These are phyloP conservation scores for Chrysemys picta DNA, from an alignment of 2,113 vertebrate genomes.

Conservation along the genomic window DNA sequence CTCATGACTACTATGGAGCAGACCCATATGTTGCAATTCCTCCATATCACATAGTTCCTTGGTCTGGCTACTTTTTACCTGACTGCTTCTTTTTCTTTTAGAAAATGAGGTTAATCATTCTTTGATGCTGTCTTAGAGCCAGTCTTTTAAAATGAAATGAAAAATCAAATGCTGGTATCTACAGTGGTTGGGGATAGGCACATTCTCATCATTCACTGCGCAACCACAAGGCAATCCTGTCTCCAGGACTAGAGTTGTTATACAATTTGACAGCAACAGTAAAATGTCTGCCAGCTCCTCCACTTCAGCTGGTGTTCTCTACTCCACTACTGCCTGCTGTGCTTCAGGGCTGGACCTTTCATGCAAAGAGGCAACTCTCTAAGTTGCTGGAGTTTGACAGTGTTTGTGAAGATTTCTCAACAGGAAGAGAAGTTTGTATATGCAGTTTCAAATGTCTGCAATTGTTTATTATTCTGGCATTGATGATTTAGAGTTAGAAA, in stretches of 20 bases:
- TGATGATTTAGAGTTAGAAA: not conserved
- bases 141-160: not conserved
- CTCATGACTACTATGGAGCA: not conserved
- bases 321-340: not conserved
- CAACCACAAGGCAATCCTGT: not conserved
- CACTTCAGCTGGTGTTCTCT: conserved; percentile 1
- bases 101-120: not conserved
- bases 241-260: not conserved
- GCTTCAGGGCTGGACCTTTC: not conserved
- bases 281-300: not conserved
- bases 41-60: not conserved
- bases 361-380: not conserved
- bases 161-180: not conserved
- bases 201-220: not conserved
- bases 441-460: not conserved
- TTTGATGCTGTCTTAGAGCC: not conserved
- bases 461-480: not conserved
- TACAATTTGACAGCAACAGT: not conserved
- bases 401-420: not conserved
- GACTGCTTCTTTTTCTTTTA: not conserved
- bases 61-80: not conserved
- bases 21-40: not conserved
- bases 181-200: not conserved
- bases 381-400: not conserved
- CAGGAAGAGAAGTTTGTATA: not conserved